These are phyloP conservation scores for Gymnogyps californianus DNA, from an alignment of 2,113 vertebrate species.

Conservation along the genomic window DNA sequence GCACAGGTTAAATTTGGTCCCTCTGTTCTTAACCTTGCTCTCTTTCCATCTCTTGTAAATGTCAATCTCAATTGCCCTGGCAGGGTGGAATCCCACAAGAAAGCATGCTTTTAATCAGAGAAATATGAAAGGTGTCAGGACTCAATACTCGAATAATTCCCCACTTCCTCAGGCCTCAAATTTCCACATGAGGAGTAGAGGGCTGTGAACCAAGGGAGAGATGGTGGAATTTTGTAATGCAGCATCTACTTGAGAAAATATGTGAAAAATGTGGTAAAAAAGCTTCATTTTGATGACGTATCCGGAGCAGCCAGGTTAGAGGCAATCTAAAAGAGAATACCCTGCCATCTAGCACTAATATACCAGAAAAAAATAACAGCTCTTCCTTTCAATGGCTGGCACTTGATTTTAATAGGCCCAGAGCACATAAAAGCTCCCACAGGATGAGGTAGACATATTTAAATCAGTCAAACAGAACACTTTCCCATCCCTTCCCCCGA, in stretches of 20 bases:
- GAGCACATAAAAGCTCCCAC: neutral
- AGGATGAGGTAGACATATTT: neutral
- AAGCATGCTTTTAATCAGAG: neutral
- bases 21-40: neutral
- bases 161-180: neutral
- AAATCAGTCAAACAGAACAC: constrained; percentile 27
- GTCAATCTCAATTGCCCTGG: neutral
- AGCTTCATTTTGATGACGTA: neutral
- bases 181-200: neutral
- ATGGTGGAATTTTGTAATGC: too few species aligned
- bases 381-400: neutral
- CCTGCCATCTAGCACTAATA: neutral
- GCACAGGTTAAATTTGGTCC: neutral
- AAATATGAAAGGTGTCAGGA: neutral
- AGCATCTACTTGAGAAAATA: neutral
- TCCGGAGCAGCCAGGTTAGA: neutral
- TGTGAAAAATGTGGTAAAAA: neutral
- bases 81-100: neutral
- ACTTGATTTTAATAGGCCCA: neutral
- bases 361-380: neutral
- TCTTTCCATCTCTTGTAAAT: neutral
- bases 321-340: neutral
- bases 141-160: neutral
- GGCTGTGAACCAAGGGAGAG: neutral
- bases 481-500: neutral